A percentile compares a stretch with the other conserved stretches of the same genome.
phyloP scores from a whole-genome alignment of 1,140 invertebrate species.

The Carcinoscorpius rotundicauda region DNA sequence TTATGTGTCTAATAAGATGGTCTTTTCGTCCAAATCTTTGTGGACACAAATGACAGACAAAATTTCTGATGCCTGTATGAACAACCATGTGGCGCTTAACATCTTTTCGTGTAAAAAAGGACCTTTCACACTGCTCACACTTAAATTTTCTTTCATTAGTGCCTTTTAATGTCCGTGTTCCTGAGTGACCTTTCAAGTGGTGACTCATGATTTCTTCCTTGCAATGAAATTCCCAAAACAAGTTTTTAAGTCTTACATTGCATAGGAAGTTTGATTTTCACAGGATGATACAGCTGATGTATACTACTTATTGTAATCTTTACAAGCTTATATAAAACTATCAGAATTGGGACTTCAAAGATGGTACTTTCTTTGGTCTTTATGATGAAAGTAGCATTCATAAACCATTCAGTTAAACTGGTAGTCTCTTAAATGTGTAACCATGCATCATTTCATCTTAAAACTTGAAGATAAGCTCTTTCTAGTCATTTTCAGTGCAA shows the following conservation, averaged over 20 bases:
- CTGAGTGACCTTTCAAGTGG: constrained; percentile 46
- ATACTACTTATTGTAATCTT: constrained; percentile 57
- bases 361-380: constrained; percentile 84
- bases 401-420: constrained; percentile 84
- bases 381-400: constrained; percentile 81
- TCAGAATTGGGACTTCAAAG: constrained; percentile 46
- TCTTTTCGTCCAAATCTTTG: constrained; percentile 67
- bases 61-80: constrained; percentile 61
- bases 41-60: constrained; percentile 59
- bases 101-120: constrained; percentile 66
- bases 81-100: constrained; percentile 61
- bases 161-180: constrained; percentile 18
- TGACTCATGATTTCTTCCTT: constrained; percentile 49
- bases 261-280: constrained; percentile 58
- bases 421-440: constrained; percentile 64
- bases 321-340: constrained; percentile 52
- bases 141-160: constrained; percentile 55
- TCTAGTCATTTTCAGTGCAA: constrained; percentile 12
- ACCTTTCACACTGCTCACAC: constrained; percentile 55
- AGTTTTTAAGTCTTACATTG: constrained; percentile 49
- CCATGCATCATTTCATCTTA: constrained; percentile 82
- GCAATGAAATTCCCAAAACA: constrained; percentile 56
- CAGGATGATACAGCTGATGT: constrained; percentile 52
- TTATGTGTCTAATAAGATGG: constrained; percentile 60
- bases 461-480: constrained; percentile 17